These are phyloP conservation scores for Chloroclystis v-ata DNA, from an alignment of 2,888 invertebrate genomes.

Conservation along the genomic window DNA sequence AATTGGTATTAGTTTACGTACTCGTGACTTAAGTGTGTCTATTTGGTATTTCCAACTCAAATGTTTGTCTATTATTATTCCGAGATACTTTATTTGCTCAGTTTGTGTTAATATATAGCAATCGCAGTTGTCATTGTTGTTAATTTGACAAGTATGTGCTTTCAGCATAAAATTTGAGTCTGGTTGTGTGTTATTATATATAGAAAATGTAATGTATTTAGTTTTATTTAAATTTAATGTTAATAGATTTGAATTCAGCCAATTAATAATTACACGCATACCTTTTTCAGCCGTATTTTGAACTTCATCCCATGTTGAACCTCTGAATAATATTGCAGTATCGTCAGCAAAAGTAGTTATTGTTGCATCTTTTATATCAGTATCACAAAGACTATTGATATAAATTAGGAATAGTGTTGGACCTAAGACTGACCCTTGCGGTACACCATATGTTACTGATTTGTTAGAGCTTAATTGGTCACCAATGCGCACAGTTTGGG, in stretches of 20 bases:
- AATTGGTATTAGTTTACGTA: neutral
- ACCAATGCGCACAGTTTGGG: neutral
- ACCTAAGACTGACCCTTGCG: neutral
- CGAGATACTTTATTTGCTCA: neutral
- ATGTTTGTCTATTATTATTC: neutral
- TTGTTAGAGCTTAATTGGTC: neutral
- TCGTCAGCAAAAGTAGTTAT: neutral
- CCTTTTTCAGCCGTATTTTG: neutral
- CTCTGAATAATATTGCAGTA: neutral
- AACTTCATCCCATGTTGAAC: neutral
- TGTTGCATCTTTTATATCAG: too few relatives aligned
- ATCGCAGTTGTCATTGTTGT: neutral
- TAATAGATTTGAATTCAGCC: neutral
- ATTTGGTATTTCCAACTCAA: neutral
- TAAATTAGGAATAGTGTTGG: neutral
- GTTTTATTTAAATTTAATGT: neutral
- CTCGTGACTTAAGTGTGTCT: neutral
- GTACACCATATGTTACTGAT: neutral
- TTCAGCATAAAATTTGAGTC: neutral
- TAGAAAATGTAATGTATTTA: too few relatives aligned
- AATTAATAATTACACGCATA: neutral
- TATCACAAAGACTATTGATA: too few relatives aligned
- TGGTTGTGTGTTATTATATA: too few relatives aligned
- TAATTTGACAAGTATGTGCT: neutral
- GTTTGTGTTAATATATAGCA: neutral